Evolutionary conservation across 2,113 vertebrate species (phyloP).

Genomic region (Crotalus viridis): DNA sequence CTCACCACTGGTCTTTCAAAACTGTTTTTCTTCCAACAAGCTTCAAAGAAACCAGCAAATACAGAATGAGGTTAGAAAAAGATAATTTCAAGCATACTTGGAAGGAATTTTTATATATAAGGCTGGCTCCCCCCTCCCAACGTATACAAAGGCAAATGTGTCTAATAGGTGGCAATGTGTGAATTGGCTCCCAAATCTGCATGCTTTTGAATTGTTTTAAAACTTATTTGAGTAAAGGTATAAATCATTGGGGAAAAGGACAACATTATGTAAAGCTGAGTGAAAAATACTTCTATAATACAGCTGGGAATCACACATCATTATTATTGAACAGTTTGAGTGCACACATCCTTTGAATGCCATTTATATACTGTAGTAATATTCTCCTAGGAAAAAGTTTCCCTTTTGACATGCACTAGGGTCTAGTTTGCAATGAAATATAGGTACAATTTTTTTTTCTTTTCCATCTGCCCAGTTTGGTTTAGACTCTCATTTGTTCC

Average conservation of each 20-base stretch:
- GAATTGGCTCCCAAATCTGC: background rate
- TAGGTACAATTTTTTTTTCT: background rate
- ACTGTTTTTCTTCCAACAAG: background rate
- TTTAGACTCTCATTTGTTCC: background rate
- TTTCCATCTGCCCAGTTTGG: background rate
- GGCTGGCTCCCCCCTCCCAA: background rate
- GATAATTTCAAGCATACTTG: background rate
- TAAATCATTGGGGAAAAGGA: background rate
- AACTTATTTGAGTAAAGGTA: background rate
- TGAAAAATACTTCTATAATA: background rate
- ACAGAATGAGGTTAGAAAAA: background rate
- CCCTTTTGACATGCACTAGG: background rate
- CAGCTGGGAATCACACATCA: background rate
- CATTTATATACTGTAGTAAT: background rate
- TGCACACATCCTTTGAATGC: background rate
- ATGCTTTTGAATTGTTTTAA: background rate
- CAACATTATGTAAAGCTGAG: background rate
- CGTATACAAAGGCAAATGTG: background rate
- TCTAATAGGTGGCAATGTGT: background rate
- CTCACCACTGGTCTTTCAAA: background rate
- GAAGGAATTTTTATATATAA: background rate
- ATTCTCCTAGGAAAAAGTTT: background rate
- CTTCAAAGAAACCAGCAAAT: background rate
- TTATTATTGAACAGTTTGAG: background rate
- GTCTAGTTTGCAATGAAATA: background rate